Evolutionary conservation across 1,140 invertebrate genomes (phyloP).

Genomic region (Papilio helenus): DNA sequence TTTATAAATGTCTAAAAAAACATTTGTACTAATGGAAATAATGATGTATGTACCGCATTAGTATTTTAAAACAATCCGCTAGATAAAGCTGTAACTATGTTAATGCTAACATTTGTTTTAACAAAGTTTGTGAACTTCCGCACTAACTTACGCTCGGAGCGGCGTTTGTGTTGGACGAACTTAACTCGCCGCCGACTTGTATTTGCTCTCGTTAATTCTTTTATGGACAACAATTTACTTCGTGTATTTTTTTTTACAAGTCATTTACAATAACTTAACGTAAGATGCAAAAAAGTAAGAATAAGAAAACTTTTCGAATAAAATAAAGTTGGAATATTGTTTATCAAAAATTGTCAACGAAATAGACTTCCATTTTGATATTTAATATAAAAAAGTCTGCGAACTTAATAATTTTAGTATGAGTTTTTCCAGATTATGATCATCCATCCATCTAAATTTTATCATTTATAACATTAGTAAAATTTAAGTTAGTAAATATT

Average conservation of each 20-base stretch:
- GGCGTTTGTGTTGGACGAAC: conserved; percentile 4
- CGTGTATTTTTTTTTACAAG: neutral
- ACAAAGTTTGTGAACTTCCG: conserved; percentile 20
- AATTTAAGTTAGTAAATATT: no score
- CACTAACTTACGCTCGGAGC: neutral
- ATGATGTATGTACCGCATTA: neutral
- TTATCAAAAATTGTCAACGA: no score
- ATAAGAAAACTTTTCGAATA: neutral
- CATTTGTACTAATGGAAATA: neutral
- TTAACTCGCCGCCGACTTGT: conserved; percentile 14
- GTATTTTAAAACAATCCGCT: conserved; percentile 22
- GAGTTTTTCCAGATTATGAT: no score
- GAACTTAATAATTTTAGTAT: no score
- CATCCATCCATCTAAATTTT: no score
- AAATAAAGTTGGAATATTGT: no score
- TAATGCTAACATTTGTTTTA: conserved; percentile 20
- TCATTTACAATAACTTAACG: neutral
- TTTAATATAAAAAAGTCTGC: no score
- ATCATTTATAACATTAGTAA: no score
- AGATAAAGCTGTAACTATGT: conserved; percentile 22
- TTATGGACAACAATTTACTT: conserved; percentile 21
- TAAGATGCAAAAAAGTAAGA: neutral
- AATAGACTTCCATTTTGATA: no score
- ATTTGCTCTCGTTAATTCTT: conserved; percentile 25
- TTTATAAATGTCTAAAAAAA: neutral